These are phyloP conservation scores for Thymelicus lineola DNA, from an alignment of 2,888 invertebrate species.

Conservation along the genomic window DNA sequence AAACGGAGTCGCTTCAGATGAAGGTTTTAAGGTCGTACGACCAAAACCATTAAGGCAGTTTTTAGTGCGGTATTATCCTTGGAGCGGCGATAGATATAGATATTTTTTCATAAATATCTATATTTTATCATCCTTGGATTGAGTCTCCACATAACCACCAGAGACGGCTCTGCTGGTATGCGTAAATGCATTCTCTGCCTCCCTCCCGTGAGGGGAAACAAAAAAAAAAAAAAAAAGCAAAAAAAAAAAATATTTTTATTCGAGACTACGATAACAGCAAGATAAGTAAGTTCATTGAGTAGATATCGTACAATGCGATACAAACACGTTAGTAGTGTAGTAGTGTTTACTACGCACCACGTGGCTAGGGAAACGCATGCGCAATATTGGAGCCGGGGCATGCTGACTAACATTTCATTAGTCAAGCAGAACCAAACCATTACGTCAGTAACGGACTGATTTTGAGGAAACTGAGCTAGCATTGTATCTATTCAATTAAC, in stretches of 20 bases:
- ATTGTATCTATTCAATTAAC: neutral
- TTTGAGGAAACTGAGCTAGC: conserved; percentile 35
- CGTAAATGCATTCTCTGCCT: no score
- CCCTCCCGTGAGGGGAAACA: no score
- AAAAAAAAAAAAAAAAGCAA: no score
- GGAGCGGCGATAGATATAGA: no score
- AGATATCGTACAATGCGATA: conserved; percentile 38
- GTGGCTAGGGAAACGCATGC: conserved; percentile 49
- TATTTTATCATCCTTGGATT: no score
- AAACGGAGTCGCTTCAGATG: no score
- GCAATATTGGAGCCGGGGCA: conserved; percentile 47
- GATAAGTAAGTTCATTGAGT: conserved; percentile 49
- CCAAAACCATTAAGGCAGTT: no score
- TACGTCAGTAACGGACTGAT: conserved; percentile 42
- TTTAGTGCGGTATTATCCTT: no score
- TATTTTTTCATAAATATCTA: no score
- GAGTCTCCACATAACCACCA: no score
- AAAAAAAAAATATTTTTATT: conserved; percentile 24
- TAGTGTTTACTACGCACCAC: conserved; percentile 49
- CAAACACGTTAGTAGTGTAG: conserved; percentile 34
- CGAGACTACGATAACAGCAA: conserved; percentile 30
- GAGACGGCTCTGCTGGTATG: no score
- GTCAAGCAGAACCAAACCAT: conserved; percentile 49
- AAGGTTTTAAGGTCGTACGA: no score
- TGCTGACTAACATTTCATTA: conserved; percentile 50